These are phyloP conservation scores for Drosophila anomalata DNA, from an alignment of 2,888 invertebrate species.

Conservation along the genomic window DNA sequence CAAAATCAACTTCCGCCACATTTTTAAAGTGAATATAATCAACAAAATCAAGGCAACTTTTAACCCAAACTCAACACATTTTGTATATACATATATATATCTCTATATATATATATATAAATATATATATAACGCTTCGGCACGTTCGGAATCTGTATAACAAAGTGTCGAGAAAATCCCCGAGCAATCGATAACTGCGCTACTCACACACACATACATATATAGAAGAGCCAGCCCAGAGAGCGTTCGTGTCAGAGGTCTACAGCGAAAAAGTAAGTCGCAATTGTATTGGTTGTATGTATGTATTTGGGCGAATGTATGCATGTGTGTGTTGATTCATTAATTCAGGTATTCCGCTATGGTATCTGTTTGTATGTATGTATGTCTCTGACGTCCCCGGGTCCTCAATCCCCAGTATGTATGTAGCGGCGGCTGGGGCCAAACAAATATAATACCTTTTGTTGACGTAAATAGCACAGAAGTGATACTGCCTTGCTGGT, in stretches of 20 bases:
- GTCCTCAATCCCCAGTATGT: neutral
- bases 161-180: slow-evolving; percentile 66
- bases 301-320: slow-evolving; percentile 23
- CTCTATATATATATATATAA: neutral
- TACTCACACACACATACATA: slow-evolving; percentile 60
- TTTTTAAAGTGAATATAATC: slow-evolving; percentile 52
- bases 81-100: slow-evolving; percentile 6
- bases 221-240: slow-evolving; percentile 34
- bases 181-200: slow-evolving; percentile 71
- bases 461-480: slow-evolving; percentile 56
- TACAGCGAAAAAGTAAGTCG: slow-evolving; percentile 81
- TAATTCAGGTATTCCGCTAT: slow-evolving; percentile 57
- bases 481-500: slow-evolving; percentile 26
- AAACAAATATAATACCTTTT: slow-evolving; percentile 31
- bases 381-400: slow-evolving; percentile 27
- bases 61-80: slow-evolving; percentile 47
- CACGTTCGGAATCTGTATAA: slow-evolving; percentile 57
- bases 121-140: slow-evolving; percentile 25
- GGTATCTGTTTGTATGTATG: neutral
- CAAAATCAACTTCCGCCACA: slow-evolving; percentile 49
- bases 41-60: slow-evolving; percentile 60
- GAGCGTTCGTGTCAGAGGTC: slow-evolving; percentile 71
- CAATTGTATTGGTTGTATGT: slow-evolving; percentile 54
- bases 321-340: slow-evolving; percentile 57
- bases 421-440: neutral